Evolutionary conservation across 2,113 vertebrate species (phyloP), one percentile per base, ranked within the genome.

Genomic region (Cynocephalus volans): DNA sequence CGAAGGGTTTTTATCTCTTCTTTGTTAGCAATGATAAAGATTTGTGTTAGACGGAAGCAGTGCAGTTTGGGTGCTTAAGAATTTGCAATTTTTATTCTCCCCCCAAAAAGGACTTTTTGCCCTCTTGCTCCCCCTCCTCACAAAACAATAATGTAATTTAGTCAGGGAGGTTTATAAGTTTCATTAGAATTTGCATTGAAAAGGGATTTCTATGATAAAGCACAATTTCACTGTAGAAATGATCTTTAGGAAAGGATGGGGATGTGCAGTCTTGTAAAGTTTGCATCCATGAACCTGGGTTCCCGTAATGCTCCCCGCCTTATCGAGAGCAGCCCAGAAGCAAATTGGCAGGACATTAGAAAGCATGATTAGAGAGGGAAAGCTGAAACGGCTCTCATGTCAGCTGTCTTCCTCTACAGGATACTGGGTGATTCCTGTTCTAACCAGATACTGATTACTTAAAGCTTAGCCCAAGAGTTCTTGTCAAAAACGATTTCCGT

Each of bases 341-440:
- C 92, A 89, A 98, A 98, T 98, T 99, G 98, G 99, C 99, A 98
- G 98, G 97, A 98, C 98, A 98, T 99, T 98, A 99, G 98, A 99
- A 99, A 98, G 98, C 97, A 56, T 98, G 98, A 98, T 98, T 98
- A 98, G 98, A 98, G 98, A 98, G 98, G 98, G 98, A 99, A 98
- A 98, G 98, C 98, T 98, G 96, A 98, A 98, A 98, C 89, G 97
- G 97, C 97, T 98, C 98, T 98, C 96, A n/a, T 98, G 98, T 99
- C 98, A 99, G 98, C 98, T 99, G 98, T 98, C 99, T 99, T 99
- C 99, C 99, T 98, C 97, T 97, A 99, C 99, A 99, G 99, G 99
- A 99, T 99, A 98, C 98, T 98, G 99, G 98, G 98, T 93, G 98
- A 98, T 99, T 99, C 99, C 99, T 99, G 99, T 99, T 98, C 98